These are phyloP conservation scores for Anabas testudineus DNA, from an alignment of 2,797 vertebrate genomes.

Conservation along the genomic window DNA sequence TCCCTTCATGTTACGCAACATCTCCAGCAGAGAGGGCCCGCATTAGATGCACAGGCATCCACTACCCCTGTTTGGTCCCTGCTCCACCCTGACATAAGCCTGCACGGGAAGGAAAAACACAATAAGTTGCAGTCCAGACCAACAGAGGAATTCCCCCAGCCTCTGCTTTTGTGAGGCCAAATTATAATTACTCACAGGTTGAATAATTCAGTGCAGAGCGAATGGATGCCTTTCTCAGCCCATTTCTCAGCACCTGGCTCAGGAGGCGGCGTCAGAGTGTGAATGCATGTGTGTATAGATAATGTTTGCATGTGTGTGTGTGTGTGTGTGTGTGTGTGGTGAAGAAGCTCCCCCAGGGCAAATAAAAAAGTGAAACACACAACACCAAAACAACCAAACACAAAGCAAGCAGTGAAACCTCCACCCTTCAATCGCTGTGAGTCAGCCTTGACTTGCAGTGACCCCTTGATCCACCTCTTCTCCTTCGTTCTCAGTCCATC, in stretches of 20 bases:
- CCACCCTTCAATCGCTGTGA: conserved; percentile 67
- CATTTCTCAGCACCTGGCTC: conserved; percentile 69
- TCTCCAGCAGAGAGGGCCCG: conserved; percentile 43
- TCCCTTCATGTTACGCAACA: conserved; percentile 57
- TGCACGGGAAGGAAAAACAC: conserved; percentile 69
- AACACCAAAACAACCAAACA: conserved; percentile 68
- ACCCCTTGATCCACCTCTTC: conserved; percentile 50
- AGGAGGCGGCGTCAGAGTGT: conserved; percentile 50
- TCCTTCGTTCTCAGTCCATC: conserved; percentile 43
- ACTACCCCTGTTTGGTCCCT: conserved; percentile 43
- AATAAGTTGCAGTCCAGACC: conserved; percentile 70
- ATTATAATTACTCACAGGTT: conserved; percentile 80
- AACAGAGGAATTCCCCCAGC: conserved; percentile 76
- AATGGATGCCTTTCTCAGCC: conserved; percentile 65
- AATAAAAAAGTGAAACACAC: conserved; percentile 59
- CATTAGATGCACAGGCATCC: conserved; percentile 54
- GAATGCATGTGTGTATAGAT: conserved; percentile 32
- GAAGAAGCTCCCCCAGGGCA: conserved; percentile 28
- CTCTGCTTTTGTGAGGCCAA: conserved; percentile 71
- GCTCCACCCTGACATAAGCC: conserved; percentile 53
- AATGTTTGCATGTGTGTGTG: conserved; percentile 26
- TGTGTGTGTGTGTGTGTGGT: conserved; percentile 14
- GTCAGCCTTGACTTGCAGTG: conserved; percentile 67
- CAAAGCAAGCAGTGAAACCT: conserved; percentile 63
- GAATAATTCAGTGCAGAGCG: conserved; percentile 67